Evolutionary conservation across 2,113 vertebrate species (phyloP), one percentile per base, ranked within the genome.

Genomic region (Alethe castanea): DNA sequence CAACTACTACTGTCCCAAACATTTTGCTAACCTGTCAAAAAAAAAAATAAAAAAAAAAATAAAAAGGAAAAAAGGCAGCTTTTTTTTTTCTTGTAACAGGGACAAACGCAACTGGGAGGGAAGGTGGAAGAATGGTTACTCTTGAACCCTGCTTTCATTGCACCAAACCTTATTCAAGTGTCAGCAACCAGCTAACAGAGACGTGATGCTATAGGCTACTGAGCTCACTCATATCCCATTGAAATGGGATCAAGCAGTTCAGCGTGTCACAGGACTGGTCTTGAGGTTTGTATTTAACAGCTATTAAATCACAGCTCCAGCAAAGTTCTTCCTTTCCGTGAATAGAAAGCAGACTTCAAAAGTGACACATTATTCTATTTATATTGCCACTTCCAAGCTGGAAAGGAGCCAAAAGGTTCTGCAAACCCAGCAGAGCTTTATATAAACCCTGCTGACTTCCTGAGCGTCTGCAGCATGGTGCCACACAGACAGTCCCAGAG

Each of bases 1-100:
- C 99, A 29, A 99, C 97, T 61, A 99, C 99, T 65, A 99, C 99
- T 0, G 98, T 98, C 13, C 99, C 99, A 71, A 99, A 98, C 98
- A 99, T 99, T 47, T 80, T 97, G 91, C 65, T 83, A 45, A 93
- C 79, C 97, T 98, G 94, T 48, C 24, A 45, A 56, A 22, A 16
- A 38, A 25, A 38, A 29, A 45, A 44, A 19, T 19, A 44, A 44
- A 45, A 45, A 56, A 22, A 16, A 38, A 25, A 35, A 35, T 42
- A 45, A 19, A 33, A 8, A 6, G 20, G 12, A 44, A 24, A 20
- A 35, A 40, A 52, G 4, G 12, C 10, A 92, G 80, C 11, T 8
- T 11, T 47, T 54, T 50, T 48, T 56, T 79, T 59, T 10, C 10
- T 79, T 59, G 31, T 40, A 85, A 54, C 1, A 1, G 11, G 18